Base-by-base conservation (phyloP, 2,888 invertebrate genomes). In the Papilio demoleus region DNA sequence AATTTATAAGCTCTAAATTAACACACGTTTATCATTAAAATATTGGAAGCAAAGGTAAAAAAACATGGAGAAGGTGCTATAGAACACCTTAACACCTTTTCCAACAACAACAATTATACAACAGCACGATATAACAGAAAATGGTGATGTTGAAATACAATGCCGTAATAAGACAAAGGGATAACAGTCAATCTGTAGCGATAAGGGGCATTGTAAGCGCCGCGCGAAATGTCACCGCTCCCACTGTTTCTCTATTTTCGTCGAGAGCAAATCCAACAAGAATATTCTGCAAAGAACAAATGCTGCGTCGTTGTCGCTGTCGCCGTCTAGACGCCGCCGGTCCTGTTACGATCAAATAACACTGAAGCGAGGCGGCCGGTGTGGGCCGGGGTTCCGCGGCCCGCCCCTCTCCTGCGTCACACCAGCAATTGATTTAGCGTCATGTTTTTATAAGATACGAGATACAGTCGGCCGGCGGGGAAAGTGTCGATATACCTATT, bases 341-440 rank as follows among this genome's bases (percentile, higher is more conserved):
- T 86, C 81, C 82, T 85, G 84, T 81, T 85, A 83, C 87, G 88
- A 92, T 90, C 88, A 87, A 88, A 90, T 90, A 90, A 89, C 79
- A 89, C 87, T 92, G 90, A 89, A 92, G 90, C 91, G 90, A 92
- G 91, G 91, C 91, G 91, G 86, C 77, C 85, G 89, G 89, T 85
- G 73, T 75, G 77, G 91, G 90, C 88, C 85, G 73, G 76, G n/a
- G 91, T 90, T 88, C 85, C 81, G 84, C 78, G 83, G 84, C 82
- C 79, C 75, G 75, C 73, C 78, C 78, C 77, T 78, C 74, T 72
- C 74, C 65, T 58, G 77, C 77, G 77, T 82, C 78, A 78, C 76
- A 73, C 77, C 74, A 81, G 83, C 87, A 89, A 89, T 88, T 86
- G 83, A 84, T 80, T 73, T 64, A 50, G 64, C 74, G 73, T 75